These are phyloP conservation scores for Galagoides demidoff DNA, from an alignment of 2,797 vertebrate species.

Conservation along the genomic window DNA sequence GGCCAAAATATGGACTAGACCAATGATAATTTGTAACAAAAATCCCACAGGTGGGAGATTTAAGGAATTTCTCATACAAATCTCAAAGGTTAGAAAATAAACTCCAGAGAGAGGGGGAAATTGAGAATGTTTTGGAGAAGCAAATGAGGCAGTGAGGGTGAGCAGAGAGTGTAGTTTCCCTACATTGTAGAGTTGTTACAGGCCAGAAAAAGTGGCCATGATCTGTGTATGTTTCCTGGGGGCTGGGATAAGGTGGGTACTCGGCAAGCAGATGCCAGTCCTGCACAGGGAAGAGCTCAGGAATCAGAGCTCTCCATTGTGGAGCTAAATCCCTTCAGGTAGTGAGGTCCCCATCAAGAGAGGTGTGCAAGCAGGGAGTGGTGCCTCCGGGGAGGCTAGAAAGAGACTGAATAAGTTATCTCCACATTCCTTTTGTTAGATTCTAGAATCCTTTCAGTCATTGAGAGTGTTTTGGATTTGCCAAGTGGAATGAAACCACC, in stretches of 20 bases:
- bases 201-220: background rate
- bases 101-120: background rate
- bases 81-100: background rate
- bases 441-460: conserved; percentile 38
- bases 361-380: background rate
- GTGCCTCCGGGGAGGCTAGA: background rate
- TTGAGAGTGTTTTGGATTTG: conserved; percentile 36
- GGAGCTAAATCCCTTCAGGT: background rate
- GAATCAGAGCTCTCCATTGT: accelerated
- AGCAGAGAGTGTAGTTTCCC: background rate
- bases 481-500: conserved; percentile 52
- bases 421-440: background rate
- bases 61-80: conserved; percentile 24
- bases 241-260: background rate
- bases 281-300: background rate
- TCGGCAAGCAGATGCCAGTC: background rate
- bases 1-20: background rate
- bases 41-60: background rate
- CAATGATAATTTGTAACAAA: background rate
- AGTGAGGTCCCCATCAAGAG: background rate
- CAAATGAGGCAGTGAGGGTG: background rate
- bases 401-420: background rate
- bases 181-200: background rate
- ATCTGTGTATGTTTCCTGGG: background rate
- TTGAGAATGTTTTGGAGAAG: background rate